Base-by-base conservation (phyloP, 2,113 vertebrate genomes). In the Lota lota region DNA sequence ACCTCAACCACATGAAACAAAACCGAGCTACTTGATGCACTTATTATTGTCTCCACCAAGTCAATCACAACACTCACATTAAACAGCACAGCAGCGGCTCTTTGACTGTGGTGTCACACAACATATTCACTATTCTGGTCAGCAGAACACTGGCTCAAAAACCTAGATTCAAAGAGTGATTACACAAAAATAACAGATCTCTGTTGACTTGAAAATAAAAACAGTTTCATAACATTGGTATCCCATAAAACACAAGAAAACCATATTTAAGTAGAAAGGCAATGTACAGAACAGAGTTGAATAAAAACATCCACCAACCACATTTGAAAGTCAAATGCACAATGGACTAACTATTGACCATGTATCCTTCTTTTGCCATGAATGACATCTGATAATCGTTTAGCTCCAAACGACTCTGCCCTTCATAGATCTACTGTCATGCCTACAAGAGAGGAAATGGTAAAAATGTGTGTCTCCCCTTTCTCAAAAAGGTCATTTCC, bases 21-120 rank as follows among this genome's bases (percentile, higher is more conserved):
- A 92, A 92, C 89, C 91, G 91, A 88, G 91, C 90, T 90, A 92
- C 82, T 75, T 86, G 60, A 66, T 87, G 91, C 92, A 94, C 92
- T 92, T 71, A 80, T 47, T 87, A 88, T 88, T 83, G 92, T 93
- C 88, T 92, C 92, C 92, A 92, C 92, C 88, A 90, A 94, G 94
- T 94, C 95, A 97, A 97, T 91, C 95, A 93, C 92, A 91, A 91
- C 91, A 84, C 83, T 93, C 90, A 95, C 94, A 93, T 88, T 87
- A 87, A 93, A 94, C 93, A 95, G 92, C 91, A 89, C 93, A 95
- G 93, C 93, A 93, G 93, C 92, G 91, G 93, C 92, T 90, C 91
- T 88, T 88, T 74, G 75, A 88, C 88, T 72, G 83, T 80, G 66
- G 79, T 86, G 84, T 83, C 91, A 73, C 84, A 88, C 69, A 83